Evolutionary conservation across 1,140 invertebrate genomes (phyloP), one percentile per base, ranked within the genome.

Genomic region (Hycleus phaleratus): DNA sequence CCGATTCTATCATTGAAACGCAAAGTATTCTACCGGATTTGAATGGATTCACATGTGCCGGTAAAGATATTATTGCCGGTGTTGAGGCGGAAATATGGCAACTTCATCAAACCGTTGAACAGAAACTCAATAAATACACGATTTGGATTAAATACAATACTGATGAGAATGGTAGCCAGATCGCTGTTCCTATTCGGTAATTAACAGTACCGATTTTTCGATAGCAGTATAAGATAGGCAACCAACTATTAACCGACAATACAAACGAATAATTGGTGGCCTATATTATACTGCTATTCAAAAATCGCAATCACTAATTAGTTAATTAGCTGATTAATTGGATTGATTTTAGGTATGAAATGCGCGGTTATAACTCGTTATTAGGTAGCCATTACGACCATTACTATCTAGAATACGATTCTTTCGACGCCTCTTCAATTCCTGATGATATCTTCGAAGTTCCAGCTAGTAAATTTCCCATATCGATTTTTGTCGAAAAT

Each of bases 311-410:
- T 18, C 18, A 18, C 1, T 18, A 18, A 18, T 18, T 18, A 18
- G 18, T 18, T 18, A 18, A 18, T 18, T 18, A 18, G 18, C 18
- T 1, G 18, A 18, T 18, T 18, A 18, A 18, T 18, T 18, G 18
- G 18, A 18, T 18, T 18, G 18, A 18, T 18, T 70, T 38, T 24
- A 84, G 85, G 49, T 97, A 95, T 75, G 89, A 95, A 75, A 97
- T 97, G 93, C 84, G 82, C 67, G 94, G 94, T 10, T 97, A 85
- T 72, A 95, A 98, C 71, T 85, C 85, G 0, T 77, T 98, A 0
- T 77, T 97, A 0, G 93, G 93, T 0, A 97, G 93, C 5, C 95
- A 98, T 75, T 97, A 91, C 69, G 95, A 98, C 76, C 93, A 95
- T 75, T 98, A 98, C 71, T 90, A 91, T 72, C 69, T 98, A 25